Conservation (phyloP, 2,797 vertebrate species). For the Onychomys leucogaster region DNA sequence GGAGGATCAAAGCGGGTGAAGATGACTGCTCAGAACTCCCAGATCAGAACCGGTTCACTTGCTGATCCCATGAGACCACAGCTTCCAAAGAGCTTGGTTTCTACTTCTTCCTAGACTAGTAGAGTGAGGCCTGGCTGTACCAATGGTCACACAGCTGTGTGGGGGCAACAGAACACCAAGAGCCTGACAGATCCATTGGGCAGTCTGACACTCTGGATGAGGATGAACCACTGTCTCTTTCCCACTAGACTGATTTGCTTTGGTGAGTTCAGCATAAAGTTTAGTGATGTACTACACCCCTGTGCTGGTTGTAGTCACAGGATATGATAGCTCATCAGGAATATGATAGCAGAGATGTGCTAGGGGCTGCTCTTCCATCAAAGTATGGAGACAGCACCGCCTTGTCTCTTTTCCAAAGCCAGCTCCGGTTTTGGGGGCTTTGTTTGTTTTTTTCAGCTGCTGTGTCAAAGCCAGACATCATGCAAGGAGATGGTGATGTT, state of each 20-base stretch:
- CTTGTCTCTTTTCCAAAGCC: conserved; percentile 53
- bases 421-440: neutral
- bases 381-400: conserved; percentile 1
- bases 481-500: conserved; percentile 43
- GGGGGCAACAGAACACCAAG: neutral
- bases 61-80: neutral
- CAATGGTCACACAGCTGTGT: neutral
- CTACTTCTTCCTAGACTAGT: neutral
- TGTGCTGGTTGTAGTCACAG: neutral
- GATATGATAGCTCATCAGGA: conserved; percentile 26
- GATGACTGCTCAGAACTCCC: neutral
- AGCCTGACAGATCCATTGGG: neutral
- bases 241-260: conserved; percentile 36
- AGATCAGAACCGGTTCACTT: conserved; percentile 17
- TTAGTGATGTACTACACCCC: conserved; percentile 17
- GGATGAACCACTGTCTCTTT: conserved; percentile 17
- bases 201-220: neutral
- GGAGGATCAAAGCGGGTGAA: conserved; percentile 4
- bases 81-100: conserved; percentile 37
- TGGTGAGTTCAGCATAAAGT: conserved; percentile 44
- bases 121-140: neutral
- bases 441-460: neutral
- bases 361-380: neutral
- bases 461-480: conserved; percentile 65
- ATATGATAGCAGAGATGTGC: conserved; percentile 34